phyloP scores from a whole-genome alignment of 2,797 vertebrate species.

The Pseudomugil gertrudae region DNA sequence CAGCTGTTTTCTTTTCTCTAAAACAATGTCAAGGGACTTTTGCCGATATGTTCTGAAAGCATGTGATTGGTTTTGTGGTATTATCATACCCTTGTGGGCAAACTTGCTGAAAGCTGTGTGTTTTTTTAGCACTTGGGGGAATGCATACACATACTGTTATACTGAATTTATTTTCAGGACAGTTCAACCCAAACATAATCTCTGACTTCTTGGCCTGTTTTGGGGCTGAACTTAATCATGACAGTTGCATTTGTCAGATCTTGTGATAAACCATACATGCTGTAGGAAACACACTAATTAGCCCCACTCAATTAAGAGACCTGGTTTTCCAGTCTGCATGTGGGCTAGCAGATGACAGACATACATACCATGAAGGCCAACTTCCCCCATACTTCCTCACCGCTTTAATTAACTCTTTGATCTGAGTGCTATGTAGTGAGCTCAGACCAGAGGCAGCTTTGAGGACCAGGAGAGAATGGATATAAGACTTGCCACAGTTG shows the following conservation, averaged over 20 bases:
- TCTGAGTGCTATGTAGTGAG: slow-evolving; percentile 56
- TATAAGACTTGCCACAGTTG: slow-evolving; percentile 27
- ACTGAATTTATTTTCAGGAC: slow-evolving; percentile 22
- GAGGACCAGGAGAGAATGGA: slow-evolving; percentile 41
- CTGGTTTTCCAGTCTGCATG: slow-evolving; percentile 64
- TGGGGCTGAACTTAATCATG: slow-evolving; percentile 39
- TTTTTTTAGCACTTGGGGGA: slow-evolving; percentile 32
- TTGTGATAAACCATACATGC: slow-evolving; percentile 32
- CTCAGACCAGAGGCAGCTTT: slow-evolving; percentile 53
- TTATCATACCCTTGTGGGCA: slow-evolving; percentile 39
- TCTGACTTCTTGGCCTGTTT: slow-evolving; percentile 14
- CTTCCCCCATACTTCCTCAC: slow-evolving; percentile 62
- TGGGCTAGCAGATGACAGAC: slow-evolving; percentile 67
- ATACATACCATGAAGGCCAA: slow-evolving; percentile 68
- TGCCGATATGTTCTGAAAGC: slow-evolving; percentile 40
- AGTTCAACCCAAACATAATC: slow-evolving; percentile 32
- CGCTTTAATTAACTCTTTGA: slow-evolving; percentile 76
- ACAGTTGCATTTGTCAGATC: slow-evolving; percentile 48
- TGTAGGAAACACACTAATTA: slow-evolving; percentile 71
- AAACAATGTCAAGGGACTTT: slow-evolving; percentile 56
- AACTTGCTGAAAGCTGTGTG: slow-evolving; percentile 38
- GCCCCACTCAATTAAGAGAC: slow-evolving; percentile 70
- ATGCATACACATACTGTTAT: slow-evolving; percentile 31
- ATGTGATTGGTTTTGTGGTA: slow-evolving; percentile 59
- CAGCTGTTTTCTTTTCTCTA: slow-evolving; percentile 38